A percentile compares a stretch with the other conserved stretches of the same genome.
These are phyloP conservation scores for Salminus brasiliensis DNA, from an alignment of 2,113 vertebrate genomes.

Conservation along the genomic window DNA sequence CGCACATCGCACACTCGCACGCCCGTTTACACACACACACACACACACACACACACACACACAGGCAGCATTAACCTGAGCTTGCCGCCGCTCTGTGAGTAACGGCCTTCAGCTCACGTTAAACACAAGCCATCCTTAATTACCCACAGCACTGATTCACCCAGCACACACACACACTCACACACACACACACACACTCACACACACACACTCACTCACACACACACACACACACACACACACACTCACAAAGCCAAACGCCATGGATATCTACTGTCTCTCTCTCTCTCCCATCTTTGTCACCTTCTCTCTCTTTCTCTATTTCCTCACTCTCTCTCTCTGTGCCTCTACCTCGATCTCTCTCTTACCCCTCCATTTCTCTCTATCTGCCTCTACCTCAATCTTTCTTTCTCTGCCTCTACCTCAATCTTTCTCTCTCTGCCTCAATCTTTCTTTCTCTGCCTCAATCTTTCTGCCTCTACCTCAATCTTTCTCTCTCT, in stretches of 20 bases:
- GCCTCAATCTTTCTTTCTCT: neutral
- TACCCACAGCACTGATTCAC: neutral
- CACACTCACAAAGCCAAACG: too few relatives aligned
- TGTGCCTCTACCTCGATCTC: too few relatives aligned
- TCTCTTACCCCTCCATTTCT: too few relatives aligned
- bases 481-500: neutral
- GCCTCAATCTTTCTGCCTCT: neutral
- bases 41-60: neutral
- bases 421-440: too few relatives aligned
- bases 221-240: too few relatives aligned
- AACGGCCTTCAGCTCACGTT: neutral
- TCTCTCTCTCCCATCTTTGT: neutral
- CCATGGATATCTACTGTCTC: too few relatives aligned
- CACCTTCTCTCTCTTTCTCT: neutral
- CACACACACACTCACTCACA: neutral
- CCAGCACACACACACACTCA: neutral
- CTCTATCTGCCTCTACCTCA: neutral
- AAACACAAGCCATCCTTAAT: slow-evolving; percentile 10
- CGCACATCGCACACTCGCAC: neutral
- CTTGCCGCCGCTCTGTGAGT: neutral
- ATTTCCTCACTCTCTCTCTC: too few relatives aligned
- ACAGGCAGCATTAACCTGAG: neutral
- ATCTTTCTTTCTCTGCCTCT: neutral
- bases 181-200: neutral
- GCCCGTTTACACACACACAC: neutral